Evolutionary conservation across 2,113 vertebrate species (phyloP).

Genomic region (Regulus satrapa): DNA sequence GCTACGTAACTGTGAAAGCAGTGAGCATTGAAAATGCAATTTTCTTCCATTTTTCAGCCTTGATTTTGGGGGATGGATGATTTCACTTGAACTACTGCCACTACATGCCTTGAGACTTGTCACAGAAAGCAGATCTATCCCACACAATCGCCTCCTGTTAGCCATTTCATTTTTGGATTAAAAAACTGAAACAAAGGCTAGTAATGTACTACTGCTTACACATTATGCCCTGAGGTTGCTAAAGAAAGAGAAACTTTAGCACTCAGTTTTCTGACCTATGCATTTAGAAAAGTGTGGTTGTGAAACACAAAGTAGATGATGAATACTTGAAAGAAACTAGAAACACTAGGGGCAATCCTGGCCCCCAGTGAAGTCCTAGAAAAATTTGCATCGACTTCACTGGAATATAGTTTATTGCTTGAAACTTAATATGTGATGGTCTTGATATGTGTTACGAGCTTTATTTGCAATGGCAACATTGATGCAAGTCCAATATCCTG

Average conservation of each 20-base stretch:
- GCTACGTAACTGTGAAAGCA: not conserved
- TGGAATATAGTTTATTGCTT: not conserved
- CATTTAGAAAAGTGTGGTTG: not conserved
- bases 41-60: not conserved
- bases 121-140: not conserved
- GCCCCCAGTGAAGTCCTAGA: not conserved
- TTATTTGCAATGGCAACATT: not conserved
- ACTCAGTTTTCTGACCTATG: not conserved
- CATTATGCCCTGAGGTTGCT: not conserved
- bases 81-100: not conserved
- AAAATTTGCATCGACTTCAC: not conserved
- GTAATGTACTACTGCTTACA: not conserved
- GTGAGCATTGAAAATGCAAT: not conserved
- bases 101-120: not conserved
- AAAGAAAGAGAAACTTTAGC: not conserved
- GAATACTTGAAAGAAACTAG: not conserved
- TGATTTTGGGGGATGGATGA: not conserved
- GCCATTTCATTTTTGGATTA: not conserved
- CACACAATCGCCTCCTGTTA: not conserved
- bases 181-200: constrained; percentile 14
- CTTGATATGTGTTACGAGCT: not conserved
- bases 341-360: not conserved
- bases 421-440: not conserved
- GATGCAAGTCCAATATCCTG: not conserved
- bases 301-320: not conserved